phyloP scores from a whole-genome alignment of 2,113 vertebrate genomes.

The Podarcis raffonei region DNA sequence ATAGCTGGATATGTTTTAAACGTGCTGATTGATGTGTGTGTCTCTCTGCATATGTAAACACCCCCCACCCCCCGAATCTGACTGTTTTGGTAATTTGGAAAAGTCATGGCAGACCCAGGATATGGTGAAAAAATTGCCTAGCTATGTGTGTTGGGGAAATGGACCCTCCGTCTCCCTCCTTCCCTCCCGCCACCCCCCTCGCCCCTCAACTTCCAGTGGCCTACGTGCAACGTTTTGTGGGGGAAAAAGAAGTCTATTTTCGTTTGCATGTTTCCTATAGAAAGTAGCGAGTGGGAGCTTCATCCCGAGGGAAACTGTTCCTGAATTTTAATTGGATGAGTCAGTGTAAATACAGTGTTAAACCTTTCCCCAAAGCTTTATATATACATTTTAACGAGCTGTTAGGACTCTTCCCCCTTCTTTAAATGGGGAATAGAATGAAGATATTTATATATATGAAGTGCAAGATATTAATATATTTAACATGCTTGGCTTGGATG shows the following conservation, averaged over 20 bases:
- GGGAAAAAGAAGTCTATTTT: neutral
- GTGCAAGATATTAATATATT: slow-evolving; percentile 29
- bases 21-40: slow-evolving; percentile 36
- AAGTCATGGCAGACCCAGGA: slow-evolving; percentile 5
- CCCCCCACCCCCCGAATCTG: slow-evolving; percentile 38
- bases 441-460: neutral
- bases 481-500: slow-evolving; percentile 32
- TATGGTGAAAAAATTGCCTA: neutral
- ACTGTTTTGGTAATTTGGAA: neutral
- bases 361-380: slow-evolving; percentile 57
- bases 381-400: slow-evolving; percentile 21
- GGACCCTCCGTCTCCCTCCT: neutral
- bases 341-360: slow-evolving; percentile 77
- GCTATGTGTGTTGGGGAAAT: slow-evolving; percentile 24
- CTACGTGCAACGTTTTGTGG: neutral
- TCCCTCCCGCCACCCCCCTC: neutral
- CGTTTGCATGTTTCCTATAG: slow-evolving; percentile 67
- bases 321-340: slow-evolving; percentile 80
- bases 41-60: slow-evolving; percentile 27
- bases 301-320: slow-evolving; percentile 76
- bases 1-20: neutral
- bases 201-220: neutral
- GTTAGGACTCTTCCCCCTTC: neutral
- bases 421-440: neutral
- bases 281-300: slow-evolving; percentile 75